Evolutionary conservation across 2,888 invertebrate species (phyloP).

Genomic region (Altica lythri): DNA sequence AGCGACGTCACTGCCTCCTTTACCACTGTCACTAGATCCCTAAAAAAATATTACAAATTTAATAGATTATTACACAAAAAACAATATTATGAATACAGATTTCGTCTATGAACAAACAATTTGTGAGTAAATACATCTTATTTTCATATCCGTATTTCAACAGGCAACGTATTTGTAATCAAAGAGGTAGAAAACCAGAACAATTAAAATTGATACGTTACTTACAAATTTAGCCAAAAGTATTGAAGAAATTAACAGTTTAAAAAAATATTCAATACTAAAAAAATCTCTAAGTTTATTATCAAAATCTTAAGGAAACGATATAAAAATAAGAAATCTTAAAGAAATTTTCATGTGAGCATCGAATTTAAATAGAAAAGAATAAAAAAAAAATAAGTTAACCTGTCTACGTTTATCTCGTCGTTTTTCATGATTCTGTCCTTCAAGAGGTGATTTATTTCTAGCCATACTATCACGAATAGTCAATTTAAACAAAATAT

Average conservation of each 20-base stretch:
- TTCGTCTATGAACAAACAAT: not conserved
- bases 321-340: not conserved
- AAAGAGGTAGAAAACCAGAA: no score
- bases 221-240: no score
- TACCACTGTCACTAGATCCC: slow-evolving; percentile 84
- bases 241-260: no score
- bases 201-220: no score
- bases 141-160: no score
- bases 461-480: not conserved
- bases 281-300: no score
- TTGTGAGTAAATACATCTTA: no score
- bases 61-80: slow-evolving; percentile 2
- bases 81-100: not conserved
- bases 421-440: not conserved
- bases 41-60: slow-evolving; percentile 49
- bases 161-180: no score
- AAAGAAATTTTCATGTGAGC: not conserved
- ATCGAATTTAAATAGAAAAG: not conserved
- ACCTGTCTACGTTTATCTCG: not conserved
- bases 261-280: no score
- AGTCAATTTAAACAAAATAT: not conserved
- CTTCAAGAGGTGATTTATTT: not conserved
- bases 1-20: slow-evolving; percentile 75
- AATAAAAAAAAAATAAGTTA: not conserved
- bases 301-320: no score